These are phyloP conservation scores for Craterocephalus amniculus DNA, from an alignment of 2,797 vertebrate genomes.

Conservation along the genomic window DNA sequence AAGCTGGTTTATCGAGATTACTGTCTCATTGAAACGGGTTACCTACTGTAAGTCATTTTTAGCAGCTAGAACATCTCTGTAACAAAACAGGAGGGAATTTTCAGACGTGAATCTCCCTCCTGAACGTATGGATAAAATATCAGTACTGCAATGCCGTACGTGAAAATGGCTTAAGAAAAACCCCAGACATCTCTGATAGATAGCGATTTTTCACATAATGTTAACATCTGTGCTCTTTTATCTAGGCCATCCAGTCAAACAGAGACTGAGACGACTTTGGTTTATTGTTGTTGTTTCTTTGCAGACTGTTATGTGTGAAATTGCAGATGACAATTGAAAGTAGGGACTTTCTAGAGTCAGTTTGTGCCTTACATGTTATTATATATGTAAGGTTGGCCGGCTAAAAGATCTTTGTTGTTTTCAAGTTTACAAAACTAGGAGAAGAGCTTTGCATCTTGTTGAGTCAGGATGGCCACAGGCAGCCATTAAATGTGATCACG, in stretches of 20 bases:
- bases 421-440: slow-evolving; percentile 29
- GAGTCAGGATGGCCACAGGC: slow-evolving; percentile 46
- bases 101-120: no score
- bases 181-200: not conserved
- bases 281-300: not conserved
- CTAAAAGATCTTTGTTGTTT: slow-evolving; percentile 22
- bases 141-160: not conserved
- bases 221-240: not conserved
- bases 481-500: slow-evolving; percentile 54
- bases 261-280: not conserved
- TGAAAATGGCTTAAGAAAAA: not conserved
- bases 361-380: slow-evolving; percentile 13
- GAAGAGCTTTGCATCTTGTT: slow-evolving; percentile 37
- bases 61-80: not conserved
- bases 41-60: not conserved
- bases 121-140: not conserved
- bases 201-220: not conserved
- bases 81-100: not conserved
- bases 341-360: not conserved
- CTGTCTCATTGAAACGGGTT: not conserved
- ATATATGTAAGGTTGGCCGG: not conserved
- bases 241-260: not conserved
- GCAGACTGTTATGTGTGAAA: not conserved
- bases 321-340: not conserved
- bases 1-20: not conserved